phyloP scores from a whole-genome alignment of 2,888 invertebrate species.

The Xylophagus ater region DNA sequence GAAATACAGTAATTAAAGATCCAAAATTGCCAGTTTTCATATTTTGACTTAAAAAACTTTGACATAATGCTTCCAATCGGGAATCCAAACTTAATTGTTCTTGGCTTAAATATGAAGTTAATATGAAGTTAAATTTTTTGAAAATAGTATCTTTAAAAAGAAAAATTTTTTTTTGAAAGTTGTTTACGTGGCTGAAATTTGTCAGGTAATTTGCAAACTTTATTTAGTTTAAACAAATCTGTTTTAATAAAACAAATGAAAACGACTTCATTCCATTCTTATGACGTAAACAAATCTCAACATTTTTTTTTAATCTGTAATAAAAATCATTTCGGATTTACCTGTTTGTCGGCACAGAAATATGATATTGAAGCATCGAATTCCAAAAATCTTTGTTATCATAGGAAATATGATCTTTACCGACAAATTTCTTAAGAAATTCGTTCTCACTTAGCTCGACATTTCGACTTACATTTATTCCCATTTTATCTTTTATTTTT shows the following conservation, averaged over 20 bases:
- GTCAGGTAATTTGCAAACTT: slow-evolving; percentile 16
- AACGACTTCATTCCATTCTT: not conserved
- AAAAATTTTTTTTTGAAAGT: not conserved
- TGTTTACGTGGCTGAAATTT: slow-evolving; percentile 8
- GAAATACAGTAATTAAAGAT: slow-evolving; percentile 74
- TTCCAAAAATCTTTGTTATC: slow-evolving; percentile 94
- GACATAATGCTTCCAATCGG: slow-evolving; percentile 59
- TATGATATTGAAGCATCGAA: slow-evolving; percentile 80
- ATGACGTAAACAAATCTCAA: not conserved
- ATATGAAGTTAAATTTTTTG: slow-evolving; percentile 8
- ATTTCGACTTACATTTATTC: slow-evolving; percentile 67
- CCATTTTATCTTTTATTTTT: slow-evolving; percentile 46
- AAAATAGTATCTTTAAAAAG: not conserved
- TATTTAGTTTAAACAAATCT: slow-evolving; percentile 7
- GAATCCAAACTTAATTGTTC: slow-evolving; percentile 75
- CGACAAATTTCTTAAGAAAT: slow-evolving; percentile 65
- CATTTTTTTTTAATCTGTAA: not conserved
- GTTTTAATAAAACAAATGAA: slow-evolving; percentile 11
- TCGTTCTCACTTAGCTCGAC: slow-evolving; percentile 73
- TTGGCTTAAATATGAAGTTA: slow-evolving; percentile 45
- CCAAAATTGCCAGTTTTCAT: slow-evolving; percentile 81
- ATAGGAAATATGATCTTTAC: slow-evolving; percentile 64
- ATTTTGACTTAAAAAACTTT: slow-evolving; percentile 74
- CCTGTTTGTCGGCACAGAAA: slow-evolving; percentile 67
- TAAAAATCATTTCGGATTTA: slow-evolving; percentile 39